Evolutionary conservation across 2,113 vertebrate species (phyloP).

Genomic region (Brachionichthys hirsutus): DNA sequence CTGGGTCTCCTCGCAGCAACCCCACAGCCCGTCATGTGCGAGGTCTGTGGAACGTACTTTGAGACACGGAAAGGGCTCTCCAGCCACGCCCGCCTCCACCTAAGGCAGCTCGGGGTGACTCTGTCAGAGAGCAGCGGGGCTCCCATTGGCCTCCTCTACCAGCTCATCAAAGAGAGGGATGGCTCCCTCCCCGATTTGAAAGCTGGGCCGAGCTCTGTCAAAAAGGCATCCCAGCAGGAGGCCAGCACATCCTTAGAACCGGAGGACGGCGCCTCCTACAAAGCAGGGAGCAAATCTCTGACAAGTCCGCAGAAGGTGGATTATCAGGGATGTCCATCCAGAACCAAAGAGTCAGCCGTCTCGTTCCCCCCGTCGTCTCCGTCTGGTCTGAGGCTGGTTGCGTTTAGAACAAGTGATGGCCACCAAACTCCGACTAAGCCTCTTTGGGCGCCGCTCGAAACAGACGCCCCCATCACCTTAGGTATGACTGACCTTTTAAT

Average conservation of each 20-base stretch:
- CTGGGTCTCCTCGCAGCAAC: constrained; percentile 20
- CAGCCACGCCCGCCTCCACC: constrained; percentile 90
- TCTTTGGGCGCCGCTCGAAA: constrained; percentile 81
- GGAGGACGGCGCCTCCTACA: constrained; percentile 25
- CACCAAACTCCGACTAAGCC: constrained; percentile 65
- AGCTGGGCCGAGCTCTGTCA: neutral
- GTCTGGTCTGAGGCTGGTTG: constrained; percentile 16
- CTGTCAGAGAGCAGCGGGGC: constrained; percentile 88
- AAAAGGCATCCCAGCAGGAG: constrained; percentile 24
- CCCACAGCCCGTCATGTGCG: constrained; percentile 75
- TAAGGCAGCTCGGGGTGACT: constrained; percentile 87
- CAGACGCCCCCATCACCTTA: constrained; percentile 88
- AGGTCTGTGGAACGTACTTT: constrained; percentile 88
- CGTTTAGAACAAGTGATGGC: constrained; percentile 33
- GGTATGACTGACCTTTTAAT: constrained; percentile 77
- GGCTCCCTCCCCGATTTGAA: constrained; percentile 47
- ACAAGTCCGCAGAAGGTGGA: constrained; percentile 23
- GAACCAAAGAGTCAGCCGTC: constrained; percentile 23
- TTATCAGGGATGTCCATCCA: constrained; percentile 35
- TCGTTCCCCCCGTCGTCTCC: constrained; percentile 30
- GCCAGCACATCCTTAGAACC: constrained; percentile 4
- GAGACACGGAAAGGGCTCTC: constrained; percentile 90
- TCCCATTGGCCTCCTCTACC: constrained; percentile 88
- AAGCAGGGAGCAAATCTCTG: constrained; percentile 1
- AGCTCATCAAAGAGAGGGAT: constrained; percentile 84